Percentiles rank a stretch among this genome's conserved stretches.
Conservation (phyloP, 1,140 invertebrate genomes). For the Venustaconcha ellipsiformis region DNA sequence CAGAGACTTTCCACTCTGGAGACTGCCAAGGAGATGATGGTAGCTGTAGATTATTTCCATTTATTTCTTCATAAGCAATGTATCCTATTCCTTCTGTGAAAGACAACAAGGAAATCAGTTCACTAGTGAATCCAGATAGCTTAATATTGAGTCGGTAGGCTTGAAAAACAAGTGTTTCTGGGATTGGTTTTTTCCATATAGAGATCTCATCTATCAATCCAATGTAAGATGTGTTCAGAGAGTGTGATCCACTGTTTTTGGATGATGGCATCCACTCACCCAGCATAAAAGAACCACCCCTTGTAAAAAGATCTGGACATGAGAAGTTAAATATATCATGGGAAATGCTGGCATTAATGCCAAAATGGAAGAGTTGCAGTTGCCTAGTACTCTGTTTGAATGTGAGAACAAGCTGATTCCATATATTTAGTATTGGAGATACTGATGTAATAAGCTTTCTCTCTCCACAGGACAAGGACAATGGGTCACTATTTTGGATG, state of each 20-base stretch:
- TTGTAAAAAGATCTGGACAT: constrained; percentile 32
- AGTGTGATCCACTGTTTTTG: constrained; percentile 12
- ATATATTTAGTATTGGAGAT: constrained; percentile 16
- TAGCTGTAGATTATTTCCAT: constrained; percentile 33
- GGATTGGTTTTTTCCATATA: constrained; percentile 41
- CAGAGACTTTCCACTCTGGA: constrained; percentile 43
- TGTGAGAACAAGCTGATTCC: constrained; percentile 49
- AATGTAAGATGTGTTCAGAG: constrained; percentile 17
- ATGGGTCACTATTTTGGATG: constrained; percentile 28
- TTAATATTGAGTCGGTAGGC: constrained; percentile 37
- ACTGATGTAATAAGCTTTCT: constrained; percentile 21
- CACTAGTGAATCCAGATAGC: constrained; percentile 26
- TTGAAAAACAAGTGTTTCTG: constrained; percentile 36
- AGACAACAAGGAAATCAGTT: constrained; percentile 33
- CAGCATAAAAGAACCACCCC: constrained; percentile 38
- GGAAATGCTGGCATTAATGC: constrained; percentile 26
- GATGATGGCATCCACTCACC: constrained; percentile 39
- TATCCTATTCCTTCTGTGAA: constrained; percentile 44
- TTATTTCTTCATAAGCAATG: constrained; percentile 34
- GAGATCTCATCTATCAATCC: constrained; percentile 45
- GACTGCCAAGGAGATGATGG: constrained; percentile 42
- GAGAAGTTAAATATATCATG: constrained; percentile 24
- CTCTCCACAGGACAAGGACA: constrained; percentile 32
- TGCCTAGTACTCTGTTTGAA: constrained; percentile 11
- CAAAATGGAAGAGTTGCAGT: constrained; percentile 37